Evolutionary conservation across 2,888 invertebrate genomes (phyloP).

Genomic region (Lepidonotus clava): DNA sequence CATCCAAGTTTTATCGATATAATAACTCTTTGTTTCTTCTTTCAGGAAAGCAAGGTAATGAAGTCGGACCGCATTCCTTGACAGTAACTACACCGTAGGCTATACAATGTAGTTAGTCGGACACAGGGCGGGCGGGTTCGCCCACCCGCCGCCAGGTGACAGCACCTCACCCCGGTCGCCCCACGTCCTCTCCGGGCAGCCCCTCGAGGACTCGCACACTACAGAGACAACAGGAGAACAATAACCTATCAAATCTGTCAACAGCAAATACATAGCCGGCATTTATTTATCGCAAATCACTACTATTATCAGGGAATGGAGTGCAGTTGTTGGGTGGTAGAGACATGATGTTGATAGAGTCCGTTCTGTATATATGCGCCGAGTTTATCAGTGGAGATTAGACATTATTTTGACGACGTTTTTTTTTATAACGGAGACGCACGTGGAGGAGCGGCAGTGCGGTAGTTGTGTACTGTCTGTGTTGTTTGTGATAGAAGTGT

Average conservation of each 20-base stretch:
- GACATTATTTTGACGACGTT: conserved; percentile 4
- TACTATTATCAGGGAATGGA: conserved; percentile 19
- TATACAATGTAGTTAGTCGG: conserved; percentile 19
- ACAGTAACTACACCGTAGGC: conserved; percentile 15
- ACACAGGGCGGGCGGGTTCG: background rate
- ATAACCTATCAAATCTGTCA: background rate
- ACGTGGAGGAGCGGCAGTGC: too few relatives aligned
- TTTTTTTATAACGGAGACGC: too few relatives aligned
- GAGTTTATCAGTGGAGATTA: conserved; percentile 4
- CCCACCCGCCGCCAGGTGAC: background rate
- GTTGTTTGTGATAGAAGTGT: too few relatives aligned
- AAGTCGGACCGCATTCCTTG: conserved; percentile 56
- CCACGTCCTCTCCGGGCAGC: too few relatives aligned
- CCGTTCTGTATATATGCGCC: background rate
- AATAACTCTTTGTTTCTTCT: background rate
- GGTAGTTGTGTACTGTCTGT: too few relatives aligned
- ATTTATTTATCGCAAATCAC: background rate
- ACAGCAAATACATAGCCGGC: background rate
- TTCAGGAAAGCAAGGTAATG: conserved; percentile 55
- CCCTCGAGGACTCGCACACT: too few relatives aligned
- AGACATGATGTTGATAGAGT: background rate
- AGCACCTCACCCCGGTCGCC: too few relatives aligned
- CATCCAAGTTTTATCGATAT: too few relatives aligned
- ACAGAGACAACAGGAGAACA: too few relatives aligned
- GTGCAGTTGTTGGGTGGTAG: background rate